Percentiles rank a stretch among this genome's conserved stretches.
Evolutionary conservation across 2,888 invertebrate species (phyloP).

Genomic region (Amphipyra tragopoginis): DNA sequence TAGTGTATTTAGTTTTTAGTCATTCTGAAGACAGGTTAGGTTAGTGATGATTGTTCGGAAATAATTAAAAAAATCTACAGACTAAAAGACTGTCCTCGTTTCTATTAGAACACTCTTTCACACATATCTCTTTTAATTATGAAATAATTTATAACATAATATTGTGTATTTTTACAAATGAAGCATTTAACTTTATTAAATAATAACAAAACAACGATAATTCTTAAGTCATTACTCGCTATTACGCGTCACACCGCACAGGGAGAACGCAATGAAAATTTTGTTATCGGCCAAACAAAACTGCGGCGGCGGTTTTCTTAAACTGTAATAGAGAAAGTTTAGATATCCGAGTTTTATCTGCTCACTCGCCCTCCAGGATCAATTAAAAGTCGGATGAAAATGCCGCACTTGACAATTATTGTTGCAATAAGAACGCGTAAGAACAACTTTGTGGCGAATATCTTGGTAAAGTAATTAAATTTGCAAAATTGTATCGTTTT

Average conservation of each 20-base stretch:
- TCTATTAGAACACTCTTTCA: no score
- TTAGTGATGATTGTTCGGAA: no score
- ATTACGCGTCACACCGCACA: constrained; percentile 74
- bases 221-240: constrained; percentile 57
- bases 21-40: no score
- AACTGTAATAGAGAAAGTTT: constrained; percentile 89
- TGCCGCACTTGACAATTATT: constrained; percentile 83
- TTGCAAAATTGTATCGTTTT: constrained; percentile 55
- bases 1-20: no score
- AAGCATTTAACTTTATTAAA: neutral
- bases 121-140: neutral
- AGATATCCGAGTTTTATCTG: constrained; percentile 87
- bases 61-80: no score
- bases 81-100: no score
- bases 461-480: constrained; percentile 62
- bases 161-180: no score
- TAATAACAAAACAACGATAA: constrained; percentile 57
- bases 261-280: constrained; percentile 73
- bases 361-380: constrained; percentile 88
- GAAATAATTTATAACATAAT: no score
- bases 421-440: constrained; percentile 80
- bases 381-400: constrained; percentile 88
- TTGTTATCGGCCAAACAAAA: constrained; percentile 85
- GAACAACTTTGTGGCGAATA: constrained; percentile 66
- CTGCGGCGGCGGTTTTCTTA: constrained; percentile 82